Percentiles rank a stretch among this genome's conserved stretches.
These are phyloP conservation scores for Willisornis vidua DNA, from an alignment of 2,113 vertebrate genomes.

Conservation along the genomic window DNA sequence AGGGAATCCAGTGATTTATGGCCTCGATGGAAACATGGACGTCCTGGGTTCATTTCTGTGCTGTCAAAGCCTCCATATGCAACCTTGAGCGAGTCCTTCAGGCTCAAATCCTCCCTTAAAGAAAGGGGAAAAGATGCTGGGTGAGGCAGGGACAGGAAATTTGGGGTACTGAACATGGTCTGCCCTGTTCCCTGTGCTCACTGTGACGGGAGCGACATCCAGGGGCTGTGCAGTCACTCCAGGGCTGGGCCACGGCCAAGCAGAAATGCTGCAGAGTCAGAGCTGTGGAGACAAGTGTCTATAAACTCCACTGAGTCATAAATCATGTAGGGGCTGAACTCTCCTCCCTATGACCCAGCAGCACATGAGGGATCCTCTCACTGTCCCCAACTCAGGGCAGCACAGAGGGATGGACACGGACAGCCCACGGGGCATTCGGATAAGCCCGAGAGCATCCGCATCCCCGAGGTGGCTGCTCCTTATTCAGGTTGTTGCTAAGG, in stretches of 20 bases:
- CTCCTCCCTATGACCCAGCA: neutral
- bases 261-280: neutral
- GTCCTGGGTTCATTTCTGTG: neutral
- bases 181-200: rapidly evolving
- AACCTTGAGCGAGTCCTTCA: neutral
- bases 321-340: neutral
- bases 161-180: rapidly evolving
- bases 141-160: neutral
- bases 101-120: neutral
- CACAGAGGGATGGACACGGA: rapidly evolving
- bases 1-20: neutral
- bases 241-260: neutral
- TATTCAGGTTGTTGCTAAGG: neutral
- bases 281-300: neutral
- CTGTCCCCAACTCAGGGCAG: rapidly evolving
- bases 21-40: rapidly evolving
- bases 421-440: rapidly evolving
- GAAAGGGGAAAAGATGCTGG: neutral
- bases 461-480: neutral
- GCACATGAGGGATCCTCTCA: neutral
- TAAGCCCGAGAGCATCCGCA: rapidly evolving
- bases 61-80: rapidly evolving
- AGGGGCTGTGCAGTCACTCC: neutral
- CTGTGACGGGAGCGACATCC: rapidly evolving
- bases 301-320: neutral